Conservation (phyloP, 1,140 invertebrate genomes). For the Papilio dardanus region DNA sequence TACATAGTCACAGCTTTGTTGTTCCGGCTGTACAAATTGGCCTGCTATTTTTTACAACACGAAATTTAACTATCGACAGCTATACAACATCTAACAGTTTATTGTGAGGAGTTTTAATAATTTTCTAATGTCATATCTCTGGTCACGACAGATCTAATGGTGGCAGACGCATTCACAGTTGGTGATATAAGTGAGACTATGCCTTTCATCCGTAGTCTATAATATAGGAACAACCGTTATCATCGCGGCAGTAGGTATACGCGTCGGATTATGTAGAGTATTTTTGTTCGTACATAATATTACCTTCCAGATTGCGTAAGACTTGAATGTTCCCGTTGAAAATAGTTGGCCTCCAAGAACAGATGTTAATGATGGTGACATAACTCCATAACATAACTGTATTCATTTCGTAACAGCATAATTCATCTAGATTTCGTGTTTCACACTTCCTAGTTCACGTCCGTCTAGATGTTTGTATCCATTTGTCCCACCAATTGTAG, state of each 20-base stretch:
- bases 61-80: slow-evolving; percentile 41
- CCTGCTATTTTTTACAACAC: slow-evolving; percentile 47
- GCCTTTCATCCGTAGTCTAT: slow-evolving; percentile 80
- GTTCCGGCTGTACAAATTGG: slow-evolving; percentile 65
- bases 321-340: slow-evolving; percentile 27
- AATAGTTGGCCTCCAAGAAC: slow-evolving; percentile 29
- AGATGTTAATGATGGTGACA: slow-evolving; percentile 9
- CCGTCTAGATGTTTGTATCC: neutral
- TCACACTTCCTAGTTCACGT: neutral
- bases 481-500: neutral
- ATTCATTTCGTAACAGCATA: slow-evolving; percentile 14
- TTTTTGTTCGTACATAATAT: slow-evolving; percentile 38
- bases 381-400: neutral
- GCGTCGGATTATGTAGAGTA: slow-evolving; percentile 31
- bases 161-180: slow-evolving; percentile 75
- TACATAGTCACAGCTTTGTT: slow-evolving; percentile 58
- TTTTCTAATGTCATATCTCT: slow-evolving; percentile 59
- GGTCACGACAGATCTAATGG: slow-evolving; percentile 77
- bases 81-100: slow-evolving; percentile 46
- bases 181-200: slow-evolving; percentile 79
- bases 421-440: neutral
- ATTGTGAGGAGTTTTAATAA: slow-evolving; percentile 36
- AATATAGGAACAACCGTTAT: slow-evolving; percentile 67
- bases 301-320: slow-evolving; percentile 31
- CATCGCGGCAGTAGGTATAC: slow-evolving; percentile 46